Conservation (phyloP, 2,797 vertebrate species). For the Muraenolepis orangiensis region DNA sequence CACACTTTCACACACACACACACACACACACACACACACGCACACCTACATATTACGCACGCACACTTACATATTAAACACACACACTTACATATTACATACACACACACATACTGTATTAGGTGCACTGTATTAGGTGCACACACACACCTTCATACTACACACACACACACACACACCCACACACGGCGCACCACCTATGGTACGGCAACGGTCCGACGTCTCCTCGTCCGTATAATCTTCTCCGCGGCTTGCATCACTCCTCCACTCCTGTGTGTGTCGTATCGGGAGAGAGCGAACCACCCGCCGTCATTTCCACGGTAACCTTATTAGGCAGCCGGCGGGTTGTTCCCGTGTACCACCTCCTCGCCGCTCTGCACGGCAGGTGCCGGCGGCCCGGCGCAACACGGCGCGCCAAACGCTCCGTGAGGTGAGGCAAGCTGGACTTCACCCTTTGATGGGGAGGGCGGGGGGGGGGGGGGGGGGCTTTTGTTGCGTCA, state of each 20-base stretch:
- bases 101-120: background rate
- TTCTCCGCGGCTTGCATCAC: slow-evolving; percentile 55
- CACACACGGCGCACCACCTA: slow-evolving; percentile 8
- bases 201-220: slow-evolving; percentile 21
- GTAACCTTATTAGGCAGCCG: background rate
- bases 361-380: no score
- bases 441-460: no score
- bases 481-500: no score
- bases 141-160: no score
- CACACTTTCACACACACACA: background rate
- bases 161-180: slow-evolving; percentile 17
- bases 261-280: background rate
- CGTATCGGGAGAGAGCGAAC: no score
- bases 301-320: no score
- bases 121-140: no score
- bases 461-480: no score
- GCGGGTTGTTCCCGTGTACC: background rate
- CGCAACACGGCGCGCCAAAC: no score
- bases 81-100: slow-evolving; percentile 15
- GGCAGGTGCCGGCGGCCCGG: background rate
- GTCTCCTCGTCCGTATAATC: slow-evolving; percentile 38
- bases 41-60: background rate
- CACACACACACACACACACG: slow-evolving; percentile 16
- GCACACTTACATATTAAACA: no score
- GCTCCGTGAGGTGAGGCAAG: no score